A percentile compares a stretch with the other conserved stretches of the same genome.
These are phyloP conservation scores for Caenorhabditis imperialis DNA, from an alignment of 2,888 invertebrate species.

Conservation along the genomic window DNA sequence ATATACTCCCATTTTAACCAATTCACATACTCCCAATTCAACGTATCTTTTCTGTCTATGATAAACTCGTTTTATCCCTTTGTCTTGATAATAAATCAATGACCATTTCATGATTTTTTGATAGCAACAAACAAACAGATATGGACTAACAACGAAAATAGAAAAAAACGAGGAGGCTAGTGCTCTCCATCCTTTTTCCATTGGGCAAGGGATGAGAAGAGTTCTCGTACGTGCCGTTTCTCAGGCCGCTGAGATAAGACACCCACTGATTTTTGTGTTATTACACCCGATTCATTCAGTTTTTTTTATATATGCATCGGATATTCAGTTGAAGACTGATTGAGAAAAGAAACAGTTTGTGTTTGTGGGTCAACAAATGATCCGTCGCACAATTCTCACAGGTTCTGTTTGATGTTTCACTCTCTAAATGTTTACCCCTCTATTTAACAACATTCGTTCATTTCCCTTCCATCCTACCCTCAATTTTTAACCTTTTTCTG, in stretches of 20 bases:
- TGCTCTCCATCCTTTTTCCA: constrained; percentile 4
- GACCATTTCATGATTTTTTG: not conserved
- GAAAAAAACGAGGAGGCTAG: not conserved
- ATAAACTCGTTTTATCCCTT: constrained; percentile 8
- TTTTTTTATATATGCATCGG: too few species aligned
- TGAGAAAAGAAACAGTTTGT: too few species aligned
- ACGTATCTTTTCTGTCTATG: not conserved
- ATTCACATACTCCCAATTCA: not conserved
- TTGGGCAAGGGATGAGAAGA: constrained; percentile 34
- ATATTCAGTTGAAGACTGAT: too few species aligned
- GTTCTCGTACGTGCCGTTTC: constrained; percentile 41
- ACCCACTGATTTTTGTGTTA: constrained; percentile 1
- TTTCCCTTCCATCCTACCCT: constrained; percentile 1
- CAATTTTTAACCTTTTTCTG: too few species aligned
- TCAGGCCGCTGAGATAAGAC: constrained; percentile 12
- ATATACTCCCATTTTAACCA: too few species aligned
- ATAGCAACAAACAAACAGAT: not conserved
- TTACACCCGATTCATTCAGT: not conserved
- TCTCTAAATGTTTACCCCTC: constrained; percentile 45
- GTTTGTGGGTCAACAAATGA: too few species aligned
- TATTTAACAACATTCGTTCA: constrained; percentile 31
- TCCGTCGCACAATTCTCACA: too few species aligned
- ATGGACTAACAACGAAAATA: not conserved
- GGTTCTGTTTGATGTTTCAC: constrained; percentile 33
- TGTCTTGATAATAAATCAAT: constrained; percentile 20